Conservation (phyloP, 2,797 vertebrate species). For the Fratercula arctica region DNA sequence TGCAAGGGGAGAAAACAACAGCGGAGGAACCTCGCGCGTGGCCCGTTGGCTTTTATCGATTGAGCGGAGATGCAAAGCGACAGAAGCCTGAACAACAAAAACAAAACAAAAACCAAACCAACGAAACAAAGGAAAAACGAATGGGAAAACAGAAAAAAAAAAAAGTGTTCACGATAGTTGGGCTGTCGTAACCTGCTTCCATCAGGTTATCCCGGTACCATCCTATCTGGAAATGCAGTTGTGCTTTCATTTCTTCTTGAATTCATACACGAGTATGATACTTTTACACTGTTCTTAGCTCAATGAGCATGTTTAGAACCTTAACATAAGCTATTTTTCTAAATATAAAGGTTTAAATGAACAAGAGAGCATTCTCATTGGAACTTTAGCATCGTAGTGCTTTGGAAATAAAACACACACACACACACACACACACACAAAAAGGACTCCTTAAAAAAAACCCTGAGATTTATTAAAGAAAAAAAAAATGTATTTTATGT, state of each 20-base stretch:
- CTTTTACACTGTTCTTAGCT: slow-evolving; percentile 84
- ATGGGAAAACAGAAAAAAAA: not conserved
- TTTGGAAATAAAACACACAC: slow-evolving; percentile 71
- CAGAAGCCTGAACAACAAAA: not conserved
- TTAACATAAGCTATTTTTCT: slow-evolving; percentile 88
- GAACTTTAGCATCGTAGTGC: slow-evolving; percentile 82
- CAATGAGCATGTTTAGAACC: slow-evolving; percentile 84
- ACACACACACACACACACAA: slow-evolving; percentile 29
- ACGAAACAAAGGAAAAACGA: not conserved
- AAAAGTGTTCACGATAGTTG: slow-evolving; percentile 27
- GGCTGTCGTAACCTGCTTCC: slow-evolving; percentile 49
- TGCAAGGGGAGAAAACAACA: not conserved
- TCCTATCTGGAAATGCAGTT: slow-evolving; percentile 74
- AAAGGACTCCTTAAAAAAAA: slow-evolving; percentile 85
- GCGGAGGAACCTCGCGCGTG: not conserved
- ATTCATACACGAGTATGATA: slow-evolving; percentile 83
- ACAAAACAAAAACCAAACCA: not conserved
- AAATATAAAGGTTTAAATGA: slow-evolving; percentile 83
- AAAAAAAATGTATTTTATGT: slow-evolving; percentile 99
- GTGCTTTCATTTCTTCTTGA: slow-evolving; percentile 76
- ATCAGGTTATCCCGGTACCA: slow-evolving; percentile 73
- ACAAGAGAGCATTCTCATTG: slow-evolving; percentile 82
- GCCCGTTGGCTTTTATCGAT: not conserved
- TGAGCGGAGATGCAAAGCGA: not conserved
- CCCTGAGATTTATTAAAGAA: slow-evolving; percentile 95